These are phyloP conservation scores for Amaurobius ferox DNA, from an alignment of 2,888 invertebrate genomes.

Conservation along the genomic window DNA sequence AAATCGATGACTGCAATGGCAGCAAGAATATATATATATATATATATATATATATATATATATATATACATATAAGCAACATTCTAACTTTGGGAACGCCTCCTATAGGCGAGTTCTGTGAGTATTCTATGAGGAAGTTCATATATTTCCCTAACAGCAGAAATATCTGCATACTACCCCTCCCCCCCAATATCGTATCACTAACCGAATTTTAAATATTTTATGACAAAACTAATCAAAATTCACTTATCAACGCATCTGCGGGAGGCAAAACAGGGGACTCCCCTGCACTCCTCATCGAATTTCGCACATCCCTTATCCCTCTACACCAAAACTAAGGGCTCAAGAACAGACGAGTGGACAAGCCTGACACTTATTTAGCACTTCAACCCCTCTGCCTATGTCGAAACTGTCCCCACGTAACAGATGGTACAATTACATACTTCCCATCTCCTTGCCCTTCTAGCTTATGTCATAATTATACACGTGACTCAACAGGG, in stretches of 20 bases:
- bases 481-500: constrained; percentile 1
- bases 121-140: too few species aligned
- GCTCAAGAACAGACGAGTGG: not conserved
- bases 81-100: too few species aligned
- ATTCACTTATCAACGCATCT: not conserved
- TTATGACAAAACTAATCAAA: not conserved
- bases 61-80: too few species aligned
- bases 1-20: too few species aligned
- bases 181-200: too few species aligned
- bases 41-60: too few species aligned
- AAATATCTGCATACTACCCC: too few species aligned
- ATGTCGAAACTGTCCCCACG: not conserved
- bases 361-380: constrained; percentile 6
- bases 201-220: too few species aligned
- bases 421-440: constrained; percentile 14
- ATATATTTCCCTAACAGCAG: too few species aligned
- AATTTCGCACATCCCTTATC: not conserved
- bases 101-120: too few species aligned
- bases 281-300: not conserved
- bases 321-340: too few species aligned
- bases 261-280: not conserved
- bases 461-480: constrained; percentile 13
- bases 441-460: constrained; percentile 4
- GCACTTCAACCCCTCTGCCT: not conserved
- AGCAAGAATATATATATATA: too few species aligned